Conservation (phyloP, 2,888 invertebrate genomes). For the Drosophila leonis region DNA sequence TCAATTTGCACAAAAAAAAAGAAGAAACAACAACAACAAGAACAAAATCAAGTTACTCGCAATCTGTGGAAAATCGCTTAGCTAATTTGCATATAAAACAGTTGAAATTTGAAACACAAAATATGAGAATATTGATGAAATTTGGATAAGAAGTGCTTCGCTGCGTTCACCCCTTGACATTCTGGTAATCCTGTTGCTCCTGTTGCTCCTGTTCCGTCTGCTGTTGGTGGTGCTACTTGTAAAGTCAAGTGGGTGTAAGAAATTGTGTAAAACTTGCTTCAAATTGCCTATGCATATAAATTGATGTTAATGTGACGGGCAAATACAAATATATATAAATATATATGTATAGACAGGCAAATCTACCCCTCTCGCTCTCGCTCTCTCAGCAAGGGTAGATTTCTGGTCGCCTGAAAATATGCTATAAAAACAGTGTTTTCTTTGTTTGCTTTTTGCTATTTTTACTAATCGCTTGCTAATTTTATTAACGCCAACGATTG, state of each 20-base stretch:
- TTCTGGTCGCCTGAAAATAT: constrained; percentile 57
- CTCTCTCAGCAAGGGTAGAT: constrained; percentile 1
- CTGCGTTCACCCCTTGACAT: constrained; percentile 55
- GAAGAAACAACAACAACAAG: constrained; percentile 2
- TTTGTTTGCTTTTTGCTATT: constrained; percentile 1
- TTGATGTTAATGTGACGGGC: constrained; percentile 84
- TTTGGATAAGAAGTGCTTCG: constrained; percentile 61
- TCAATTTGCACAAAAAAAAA: constrained; percentile 54
- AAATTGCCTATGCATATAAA: constrained; percentile 86
- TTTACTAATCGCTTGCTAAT: constrained; percentile 54
- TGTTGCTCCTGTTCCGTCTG: constrained; percentile 12
- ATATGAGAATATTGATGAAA: constrained; percentile 81
- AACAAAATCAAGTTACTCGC: constrained; percentile 59
- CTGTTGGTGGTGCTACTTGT: constrained; percentile 45
- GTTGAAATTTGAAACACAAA: constrained; percentile 73
- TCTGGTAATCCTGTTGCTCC: constrained; percentile 13
- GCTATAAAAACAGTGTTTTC: constrained; percentile 31
- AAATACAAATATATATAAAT: constrained; percentile 48
- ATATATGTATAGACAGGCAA: constrained; percentile 12
- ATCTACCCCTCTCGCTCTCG: neutral
- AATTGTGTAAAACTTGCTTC: constrained; percentile 85
- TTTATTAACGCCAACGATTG: constrained; percentile 20
- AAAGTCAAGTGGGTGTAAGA: constrained; percentile 85
- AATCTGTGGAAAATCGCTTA: constrained; percentile 71
- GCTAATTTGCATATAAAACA: constrained; percentile 85